Evolutionary conservation across 1,140 invertebrate genomes (phyloP).

Genomic region (Drosophila kurseongensis): DNA sequence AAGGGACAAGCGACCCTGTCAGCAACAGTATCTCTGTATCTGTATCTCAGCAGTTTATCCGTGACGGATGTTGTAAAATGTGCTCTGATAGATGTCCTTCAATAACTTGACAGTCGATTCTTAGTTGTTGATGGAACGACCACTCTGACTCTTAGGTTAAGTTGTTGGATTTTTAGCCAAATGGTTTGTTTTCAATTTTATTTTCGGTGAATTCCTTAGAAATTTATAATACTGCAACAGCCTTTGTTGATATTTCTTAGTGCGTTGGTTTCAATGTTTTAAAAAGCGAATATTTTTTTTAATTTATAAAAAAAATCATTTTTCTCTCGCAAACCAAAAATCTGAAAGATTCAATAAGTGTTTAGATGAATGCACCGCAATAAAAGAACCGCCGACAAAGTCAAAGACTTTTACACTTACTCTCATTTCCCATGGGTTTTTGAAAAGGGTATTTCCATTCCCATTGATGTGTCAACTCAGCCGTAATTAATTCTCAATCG

Average conservation of each 20-base stretch:
- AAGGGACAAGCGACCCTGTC: constrained; percentile 28
- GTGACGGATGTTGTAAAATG: constrained; percentile 47
- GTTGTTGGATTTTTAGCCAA: not conserved
- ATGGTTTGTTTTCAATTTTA: too few relatives aligned
- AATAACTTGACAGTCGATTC: constrained; percentile 48
- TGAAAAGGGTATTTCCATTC: constrained; percentile 22
- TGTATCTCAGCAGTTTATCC: constrained; percentile 18
- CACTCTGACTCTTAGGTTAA: not conserved
- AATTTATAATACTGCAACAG: too few relatives aligned
- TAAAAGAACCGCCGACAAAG: constrained; percentile 2
- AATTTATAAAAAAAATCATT: not conserved
- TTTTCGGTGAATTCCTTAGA: too few relatives aligned
- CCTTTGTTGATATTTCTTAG: too few relatives aligned
- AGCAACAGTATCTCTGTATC: constrained; percentile 20
- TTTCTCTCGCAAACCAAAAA: not conserved
- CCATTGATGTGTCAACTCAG: not conserved
- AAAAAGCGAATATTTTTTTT: too few relatives aligned
- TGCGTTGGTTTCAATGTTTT: too few relatives aligned
- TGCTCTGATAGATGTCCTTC: constrained; percentile 39
- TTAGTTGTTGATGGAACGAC: not conserved
- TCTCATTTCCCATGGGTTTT: constrained; percentile 6
- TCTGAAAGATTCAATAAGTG: constrained; percentile 18
- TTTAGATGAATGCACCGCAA: constrained; percentile 14
- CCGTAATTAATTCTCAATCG: constrained; percentile 36
- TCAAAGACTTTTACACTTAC: constrained; percentile 10